A percentile compares a stretch with the other conserved stretches of the same genome.
Conservation (phyloP, 1,140 invertebrate species). For the Nebria ingens region DNA sequence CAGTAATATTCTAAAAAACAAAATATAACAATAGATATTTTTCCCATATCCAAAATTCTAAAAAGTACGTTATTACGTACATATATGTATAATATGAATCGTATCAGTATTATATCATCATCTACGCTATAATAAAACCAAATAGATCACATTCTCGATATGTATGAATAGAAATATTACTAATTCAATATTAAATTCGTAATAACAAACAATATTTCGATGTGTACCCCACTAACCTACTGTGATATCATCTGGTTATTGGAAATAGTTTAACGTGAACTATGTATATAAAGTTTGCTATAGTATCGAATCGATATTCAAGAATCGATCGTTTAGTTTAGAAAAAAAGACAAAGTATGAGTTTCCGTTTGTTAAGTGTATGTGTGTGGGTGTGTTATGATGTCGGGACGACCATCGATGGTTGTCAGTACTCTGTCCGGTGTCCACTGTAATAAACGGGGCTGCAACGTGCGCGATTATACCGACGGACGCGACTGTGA, state of each 20-base stretch:
- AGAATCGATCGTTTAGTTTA: neutral
- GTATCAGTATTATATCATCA: too few species aligned
- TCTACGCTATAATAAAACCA: too few species aligned
- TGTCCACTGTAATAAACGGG: neutral
- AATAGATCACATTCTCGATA: too few species aligned
- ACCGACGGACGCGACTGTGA: too few species aligned
- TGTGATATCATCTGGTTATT: neutral
- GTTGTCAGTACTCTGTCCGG: neutral
- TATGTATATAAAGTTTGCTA: neutral
- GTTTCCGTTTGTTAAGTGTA: neutral
- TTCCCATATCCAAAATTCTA: too few species aligned
- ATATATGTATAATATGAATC: too few species aligned
- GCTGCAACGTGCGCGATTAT: neutral
- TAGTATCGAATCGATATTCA: neutral
- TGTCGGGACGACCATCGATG: neutral
- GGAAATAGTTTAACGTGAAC: neutral
- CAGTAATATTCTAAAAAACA: too few species aligned
- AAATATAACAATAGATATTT: too few species aligned
- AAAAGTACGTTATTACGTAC: too few species aligned
- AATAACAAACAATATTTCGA: too few species aligned
- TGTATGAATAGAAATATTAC: neutral
- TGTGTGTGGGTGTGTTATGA: too few species aligned
- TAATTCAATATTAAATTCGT: too few species aligned
- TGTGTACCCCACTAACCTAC: neutral
- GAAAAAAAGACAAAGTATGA: constrained; percentile 1